Base-by-base conservation (phyloP, 2,113 vertebrate species). In the Lathamus discolor region DNA sequence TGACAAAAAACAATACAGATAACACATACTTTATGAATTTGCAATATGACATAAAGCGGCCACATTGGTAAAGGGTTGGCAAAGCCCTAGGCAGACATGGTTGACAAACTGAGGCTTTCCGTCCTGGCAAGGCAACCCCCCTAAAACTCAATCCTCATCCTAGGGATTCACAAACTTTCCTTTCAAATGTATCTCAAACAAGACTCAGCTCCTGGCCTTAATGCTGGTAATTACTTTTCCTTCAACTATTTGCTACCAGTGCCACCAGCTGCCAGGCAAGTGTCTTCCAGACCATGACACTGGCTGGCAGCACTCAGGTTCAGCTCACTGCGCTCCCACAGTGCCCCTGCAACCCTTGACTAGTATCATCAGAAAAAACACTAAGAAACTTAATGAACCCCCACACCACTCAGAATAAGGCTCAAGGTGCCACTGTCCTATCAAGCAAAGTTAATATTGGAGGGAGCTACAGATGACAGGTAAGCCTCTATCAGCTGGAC, bases 401-500 rank as follows among this genome's bases (percentile, higher is more conserved):
- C 18, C 75, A 86, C 35, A 41, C 31, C 15, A 8, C 52, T 55
- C 39, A 68, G 24, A 48, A 29, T 2, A 84, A 49, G 17, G 80
- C 52, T 90, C 35, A 79, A 86, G 48, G 72, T 68, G 67, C 70
- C 33, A 23, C 2, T 59, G 55, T 51, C 87, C 82, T 59, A 10
- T 35, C 48, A 69, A 48, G 49, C 37, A 86, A 80, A 83, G 37
- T 24, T 51, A 25, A 37, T 59, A 27, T 4, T 20, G 48, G 51
- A 83, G 19, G 43, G 43, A 92, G n/a, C 69, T 82, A 37, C 51
- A 83, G 72, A 11, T 61, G 64, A 57, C 83, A 90, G 74, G 46
- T 19, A 75, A 85, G 73, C 31, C 10, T 11, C 68, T 95, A 52
- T 69, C 92, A 93, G 68, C 28, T 31, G 86, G 79, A 91, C 69